A percentile compares a stretch with the other conserved stretches of the same genome.
Evolutionary conservation across 2,888 invertebrate genomes (phyloP).

Genomic region (Andrena marginata): DNA sequence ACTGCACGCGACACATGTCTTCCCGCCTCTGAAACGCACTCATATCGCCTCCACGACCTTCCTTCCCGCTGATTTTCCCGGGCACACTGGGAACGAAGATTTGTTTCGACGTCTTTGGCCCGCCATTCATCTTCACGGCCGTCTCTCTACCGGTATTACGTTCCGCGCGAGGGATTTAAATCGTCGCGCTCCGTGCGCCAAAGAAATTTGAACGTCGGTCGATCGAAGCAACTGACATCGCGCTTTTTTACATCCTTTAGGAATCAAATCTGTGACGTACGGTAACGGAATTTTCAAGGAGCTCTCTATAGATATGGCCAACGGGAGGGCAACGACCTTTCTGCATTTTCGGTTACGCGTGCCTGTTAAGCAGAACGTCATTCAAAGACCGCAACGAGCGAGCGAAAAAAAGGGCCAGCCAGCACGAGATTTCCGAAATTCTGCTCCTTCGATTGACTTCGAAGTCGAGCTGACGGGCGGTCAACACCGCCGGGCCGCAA

Average conservation of each 20-base stretch:
- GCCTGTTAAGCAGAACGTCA: constrained; percentile 26
- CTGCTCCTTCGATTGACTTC: constrained; percentile 63
- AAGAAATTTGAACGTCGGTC: background rate
- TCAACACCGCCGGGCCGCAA: constrained; percentile 26
- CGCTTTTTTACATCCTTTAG: constrained; percentile 12
- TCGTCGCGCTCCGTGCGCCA: constrained; percentile 17
- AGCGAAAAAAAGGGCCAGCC: background rate
- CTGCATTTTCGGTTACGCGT: constrained; percentile 36
- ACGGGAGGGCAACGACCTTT: constrained; percentile 1
- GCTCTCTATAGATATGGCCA: background rate
- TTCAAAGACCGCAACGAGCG: background rate
- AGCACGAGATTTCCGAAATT: constrained; percentile 65
- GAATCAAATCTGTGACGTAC: constrained; percentile 1
- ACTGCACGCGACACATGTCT: constrained; percentile 84
- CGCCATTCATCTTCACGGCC: constrained; percentile 28
- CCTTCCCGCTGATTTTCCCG: constrained; percentile 39
- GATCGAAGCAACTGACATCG: constrained; percentile 14
- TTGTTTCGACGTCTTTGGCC: constrained; percentile 72
- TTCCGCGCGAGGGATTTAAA: constrained; percentile 54
- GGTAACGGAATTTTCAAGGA: constrained; percentile 8
- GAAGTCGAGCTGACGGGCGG: constrained; percentile 45
- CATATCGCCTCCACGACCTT: constrained; percentile 60
- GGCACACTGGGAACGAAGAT: constrained; percentile 80
- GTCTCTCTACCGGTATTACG: constrained; percentile 8
- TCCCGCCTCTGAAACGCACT: constrained; percentile 72